A percentile compares a stretch with the other conserved stretches of the same genome.
Evolutionary conservation across 1,140 invertebrate species (phyloP).

Genomic region (Pygmarrhopalites habei): DNA sequence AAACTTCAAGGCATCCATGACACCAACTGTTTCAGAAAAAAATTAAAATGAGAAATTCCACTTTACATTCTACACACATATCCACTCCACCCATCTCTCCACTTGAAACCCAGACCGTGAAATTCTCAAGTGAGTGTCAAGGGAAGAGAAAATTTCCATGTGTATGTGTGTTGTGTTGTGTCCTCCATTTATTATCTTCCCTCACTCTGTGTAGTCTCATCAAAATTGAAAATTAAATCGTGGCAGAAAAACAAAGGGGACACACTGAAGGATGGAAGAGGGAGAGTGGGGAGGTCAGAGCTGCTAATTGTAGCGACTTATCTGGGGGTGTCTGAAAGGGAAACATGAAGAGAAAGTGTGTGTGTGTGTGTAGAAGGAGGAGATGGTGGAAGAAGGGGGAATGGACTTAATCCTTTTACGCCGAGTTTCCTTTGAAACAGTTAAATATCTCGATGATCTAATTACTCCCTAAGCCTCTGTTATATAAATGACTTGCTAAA

Average conservation of each 20-base stretch:
- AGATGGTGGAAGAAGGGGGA: not conserved
- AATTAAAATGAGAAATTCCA: too few relatives aligned
- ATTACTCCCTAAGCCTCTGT: conserved; percentile 36
- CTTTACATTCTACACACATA: too few relatives aligned
- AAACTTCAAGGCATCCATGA: too few relatives aligned
- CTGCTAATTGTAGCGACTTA: not conserved
- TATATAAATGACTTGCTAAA: conserved; percentile 31
- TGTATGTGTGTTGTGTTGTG: too few relatives aligned
- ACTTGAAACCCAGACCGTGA: too few relatives aligned
- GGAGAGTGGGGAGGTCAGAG: not conserved
- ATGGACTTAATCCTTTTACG: conserved; percentile 35
- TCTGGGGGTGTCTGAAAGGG: not conserved
- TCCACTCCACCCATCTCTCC: too few relatives aligned
- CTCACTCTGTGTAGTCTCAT: too few relatives aligned
- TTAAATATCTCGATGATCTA: conserved; percentile 38
- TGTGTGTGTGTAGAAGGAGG: not conserved
- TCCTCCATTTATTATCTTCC: too few relatives aligned
- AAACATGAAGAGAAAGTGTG: not conserved
- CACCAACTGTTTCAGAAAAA: too few relatives aligned
- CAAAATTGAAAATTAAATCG: not conserved
- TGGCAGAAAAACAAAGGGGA: not conserved
- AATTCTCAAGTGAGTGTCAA: too few relatives aligned
- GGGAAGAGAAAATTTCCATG: too few relatives aligned
- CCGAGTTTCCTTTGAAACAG: conserved; percentile 34
- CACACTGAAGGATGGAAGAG: not conserved